Evolutionary conservation across 2,888 invertebrate genomes (phyloP), one percentile per base, ranked within the genome.

Genomic region (Drosophila barbarae): DNA sequence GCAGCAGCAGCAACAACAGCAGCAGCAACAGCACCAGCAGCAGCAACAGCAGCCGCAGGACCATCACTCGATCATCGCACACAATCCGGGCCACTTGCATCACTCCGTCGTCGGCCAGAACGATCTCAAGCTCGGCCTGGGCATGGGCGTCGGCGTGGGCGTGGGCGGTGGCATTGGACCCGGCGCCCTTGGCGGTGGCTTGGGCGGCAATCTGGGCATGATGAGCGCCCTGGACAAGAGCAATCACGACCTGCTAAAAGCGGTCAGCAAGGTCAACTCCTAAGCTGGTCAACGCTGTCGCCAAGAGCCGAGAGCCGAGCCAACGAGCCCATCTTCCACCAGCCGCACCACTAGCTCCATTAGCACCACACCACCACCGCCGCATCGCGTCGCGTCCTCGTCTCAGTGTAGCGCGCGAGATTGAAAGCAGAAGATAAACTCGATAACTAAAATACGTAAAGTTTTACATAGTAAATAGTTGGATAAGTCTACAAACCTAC

Each of bases 251-350:
- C 85, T 89, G 70, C 85, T 89, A 60, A 89, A 90, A 79, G 89
- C 89, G 57, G 90, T 89, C 75, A 90, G 89, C 87, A 90, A 90
- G 87, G 90, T 90, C 54, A 89, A 89, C 80, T 88, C 90, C 85
- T 90, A 90, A 90, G 87, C 86, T 70, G 71, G n/a, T 15, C 35
- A 18, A 2, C 8, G n/a, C 26, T 12, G 39, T 10, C n/a, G 28
- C 4, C 34, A 9, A 13, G 13, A 34, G 50, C 34, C 41, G 21
- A 42, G 51, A 55, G 55, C 52, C 66, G 65, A 57, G 56, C 55
- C 76, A 68, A 49, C 47, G 58, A 64, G 58, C 58, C 70, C 69
- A 59, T 53, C 59, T 75, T 60, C 73, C 65, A 68, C 47, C 54
- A 49, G 42, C 56, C 32, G 44, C 64, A 55, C 67, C 67, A 64